A percentile compares a stretch with the other conserved stretches of the same genome.
Conservation (phyloP, 2,797 vertebrate genomes). For the Sebastes melanostomus region DNA sequence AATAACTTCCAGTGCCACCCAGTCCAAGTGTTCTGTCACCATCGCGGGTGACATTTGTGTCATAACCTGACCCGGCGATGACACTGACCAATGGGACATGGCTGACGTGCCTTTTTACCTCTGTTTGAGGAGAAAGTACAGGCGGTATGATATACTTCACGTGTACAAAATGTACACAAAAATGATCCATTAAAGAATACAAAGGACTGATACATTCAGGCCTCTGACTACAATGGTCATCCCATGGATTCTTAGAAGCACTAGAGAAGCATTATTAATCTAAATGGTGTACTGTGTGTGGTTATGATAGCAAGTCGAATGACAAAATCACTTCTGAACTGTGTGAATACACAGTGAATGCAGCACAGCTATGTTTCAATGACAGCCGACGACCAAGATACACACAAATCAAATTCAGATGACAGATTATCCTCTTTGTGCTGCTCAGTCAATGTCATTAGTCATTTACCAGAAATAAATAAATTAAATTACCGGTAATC, state of each 20-base stretch:
- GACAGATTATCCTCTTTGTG: slow-evolving; percentile 69
- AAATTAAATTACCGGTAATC: slow-evolving; percentile 39
- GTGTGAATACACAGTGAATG: not conserved
- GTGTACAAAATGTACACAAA: not conserved
- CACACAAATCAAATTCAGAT: slow-evolving; percentile 69
- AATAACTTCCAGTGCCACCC: slow-evolving; percentile 62
- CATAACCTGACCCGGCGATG: slow-evolving; percentile 35
- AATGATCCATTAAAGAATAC: not conserved
- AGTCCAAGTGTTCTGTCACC: slow-evolving; percentile 43
- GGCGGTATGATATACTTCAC: slow-evolving; percentile 5
- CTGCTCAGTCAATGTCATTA: slow-evolving; percentile 67
- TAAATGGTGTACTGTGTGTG: not conserved
- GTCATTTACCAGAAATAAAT: slow-evolving; percentile 64
- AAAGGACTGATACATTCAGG: not conserved
- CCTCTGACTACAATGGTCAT: not conserved
- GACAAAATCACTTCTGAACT: not conserved
- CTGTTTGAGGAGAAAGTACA: slow-evolving; percentile 10
- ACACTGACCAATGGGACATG: slow-evolving; percentile 42
- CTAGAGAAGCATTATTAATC: not conserved
- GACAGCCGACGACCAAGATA: slow-evolving; percentile 56
- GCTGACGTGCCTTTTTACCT: slow-evolving; percentile 21
- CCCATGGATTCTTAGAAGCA: not conserved
- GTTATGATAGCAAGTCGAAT: not conserved
- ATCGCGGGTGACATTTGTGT: slow-evolving; percentile 52
- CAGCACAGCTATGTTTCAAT: slow-evolving; percentile 48